These are phyloP conservation scores for Hippocampus comes DNA, from an alignment of 2,113 vertebrate species.

Conservation along the genomic window DNA sequence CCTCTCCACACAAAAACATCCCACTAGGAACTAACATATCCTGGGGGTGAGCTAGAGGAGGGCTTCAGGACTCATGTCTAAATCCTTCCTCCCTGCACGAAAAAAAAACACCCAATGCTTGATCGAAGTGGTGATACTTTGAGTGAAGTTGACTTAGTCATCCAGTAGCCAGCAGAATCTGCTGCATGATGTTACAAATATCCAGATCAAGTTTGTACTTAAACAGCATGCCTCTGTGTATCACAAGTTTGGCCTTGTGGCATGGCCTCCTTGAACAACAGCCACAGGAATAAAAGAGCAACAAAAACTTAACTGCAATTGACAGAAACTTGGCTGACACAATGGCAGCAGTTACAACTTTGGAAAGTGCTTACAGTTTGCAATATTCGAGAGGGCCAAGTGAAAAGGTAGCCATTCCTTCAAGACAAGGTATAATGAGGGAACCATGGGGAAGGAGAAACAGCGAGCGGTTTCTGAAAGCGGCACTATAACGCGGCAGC, in stretches of 20 bases:
- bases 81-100: slow-evolving; percentile 34
- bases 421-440: slow-evolving; percentile 58
- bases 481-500: slow-evolving; percentile 55
- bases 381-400: slow-evolving; percentile 64
- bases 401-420: slow-evolving; percentile 62
- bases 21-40: slow-evolving; percentile 63
- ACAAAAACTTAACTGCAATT: slow-evolving; percentile 27
- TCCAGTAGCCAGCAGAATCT: slow-evolving; percentile 23
- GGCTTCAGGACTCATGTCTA: slow-evolving; percentile 43
- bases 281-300: slow-evolving; percentile 47
- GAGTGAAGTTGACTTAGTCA: slow-evolving; percentile 26
- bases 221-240: slow-evolving; percentile 61
- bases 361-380: slow-evolving; percentile 66
- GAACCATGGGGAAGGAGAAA: slow-evolving; percentile 52
- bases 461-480: slow-evolving; percentile 59
- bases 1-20: slow-evolving; percentile 69
- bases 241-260: slow-evolving; percentile 69
- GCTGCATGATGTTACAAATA: slow-evolving; percentile 35
- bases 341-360: slow-evolving; percentile 49
- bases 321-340: slow-evolving; percentile 64
- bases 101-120: slow-evolving; percentile 27
- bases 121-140: slow-evolving; percentile 24
- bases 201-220: slow-evolving; percentile 38
- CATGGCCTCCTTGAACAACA: slow-evolving; percentile 55
- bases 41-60: slow-evolving; percentile 46